Evolutionary conservation across 2,113 vertebrate genomes (phyloP).

Genomic region (Chiloscyllium plagiosum): DNA sequence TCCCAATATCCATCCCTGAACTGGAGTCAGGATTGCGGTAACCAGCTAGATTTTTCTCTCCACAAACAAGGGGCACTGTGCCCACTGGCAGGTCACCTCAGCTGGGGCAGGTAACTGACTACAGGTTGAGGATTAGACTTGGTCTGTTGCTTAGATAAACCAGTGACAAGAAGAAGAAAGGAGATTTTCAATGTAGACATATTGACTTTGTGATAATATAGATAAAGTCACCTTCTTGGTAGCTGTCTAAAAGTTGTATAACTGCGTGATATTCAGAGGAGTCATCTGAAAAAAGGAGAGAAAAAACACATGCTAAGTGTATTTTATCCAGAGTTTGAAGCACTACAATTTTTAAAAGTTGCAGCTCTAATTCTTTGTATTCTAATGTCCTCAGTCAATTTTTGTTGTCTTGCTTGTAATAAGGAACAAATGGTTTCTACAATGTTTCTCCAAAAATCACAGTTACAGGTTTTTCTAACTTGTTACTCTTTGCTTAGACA

Average conservation of each 20-base stretch:
- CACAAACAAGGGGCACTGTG: neutral
- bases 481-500: constrained; percentile 19
- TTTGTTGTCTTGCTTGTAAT: neutral
- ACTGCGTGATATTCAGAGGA: constrained; percentile 23
- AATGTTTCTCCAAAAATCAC: neutral
- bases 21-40: neutral
- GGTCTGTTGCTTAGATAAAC: neutral
- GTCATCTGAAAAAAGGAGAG: constrained; percentile 34
- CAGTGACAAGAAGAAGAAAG: neutral
- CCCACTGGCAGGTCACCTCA: neutral
- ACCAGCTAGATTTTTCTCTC: neutral
- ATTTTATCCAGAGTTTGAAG: neutral
- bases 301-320: constrained; percentile 7
- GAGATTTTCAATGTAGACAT: neutral
- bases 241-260: constrained; percentile 35
- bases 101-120: neutral
- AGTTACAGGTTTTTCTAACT: constrained; percentile 44
- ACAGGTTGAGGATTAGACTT: neutral
- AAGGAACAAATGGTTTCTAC: neutral
- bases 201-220: neutral
- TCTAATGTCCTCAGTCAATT: neutral
- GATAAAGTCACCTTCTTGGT: constrained; percentile 1
- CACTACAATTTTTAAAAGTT: neutral
- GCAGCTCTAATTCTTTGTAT: neutral
- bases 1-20: neutral